phyloP scores from a whole-genome alignment of 2,888 invertebrate genomes.

The Thysanoteuthis rhombus region DNA sequence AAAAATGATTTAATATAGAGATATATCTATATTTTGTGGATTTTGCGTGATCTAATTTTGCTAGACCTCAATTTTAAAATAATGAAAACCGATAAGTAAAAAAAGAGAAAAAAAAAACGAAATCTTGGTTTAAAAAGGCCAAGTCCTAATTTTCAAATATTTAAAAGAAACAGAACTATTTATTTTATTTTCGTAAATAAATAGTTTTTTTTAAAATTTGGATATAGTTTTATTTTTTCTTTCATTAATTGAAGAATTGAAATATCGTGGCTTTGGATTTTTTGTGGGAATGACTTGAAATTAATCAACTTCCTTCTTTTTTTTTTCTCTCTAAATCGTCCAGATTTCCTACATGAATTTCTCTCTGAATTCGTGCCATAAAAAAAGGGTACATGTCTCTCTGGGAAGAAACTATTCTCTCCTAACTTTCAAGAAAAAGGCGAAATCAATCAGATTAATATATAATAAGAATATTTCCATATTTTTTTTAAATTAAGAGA shows the following conservation, averaged over 20 bases:
- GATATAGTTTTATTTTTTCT: background rate
- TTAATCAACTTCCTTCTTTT: too few species aligned
- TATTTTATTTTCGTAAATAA: background rate
- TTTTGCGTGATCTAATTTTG: too few species aligned
- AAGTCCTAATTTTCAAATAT: background rate
- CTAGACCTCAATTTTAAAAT: background rate
- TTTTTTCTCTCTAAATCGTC: background rate
- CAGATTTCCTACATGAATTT: background rate
- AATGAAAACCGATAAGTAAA: background rate
- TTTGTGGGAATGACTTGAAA: background rate
- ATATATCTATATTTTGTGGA: background rate
- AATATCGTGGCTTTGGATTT: too few species aligned
- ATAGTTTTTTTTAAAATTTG: background rate
- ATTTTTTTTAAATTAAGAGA: too few species aligned
- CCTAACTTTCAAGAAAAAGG: background rate
- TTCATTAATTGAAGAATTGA: too few species aligned
- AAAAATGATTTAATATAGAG: background rate
- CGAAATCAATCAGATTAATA: background rate
- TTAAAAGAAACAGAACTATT: background rate
- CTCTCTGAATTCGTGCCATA: background rate
- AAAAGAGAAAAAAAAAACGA: background rate
- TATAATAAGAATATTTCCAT: too few species aligned
- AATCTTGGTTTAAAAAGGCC: background rate
- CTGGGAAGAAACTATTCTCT: background rate
- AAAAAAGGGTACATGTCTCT: background rate